phyloP scores from a whole-genome alignment of 2,888 invertebrate genomes.

The Cabera pusaria region DNA sequence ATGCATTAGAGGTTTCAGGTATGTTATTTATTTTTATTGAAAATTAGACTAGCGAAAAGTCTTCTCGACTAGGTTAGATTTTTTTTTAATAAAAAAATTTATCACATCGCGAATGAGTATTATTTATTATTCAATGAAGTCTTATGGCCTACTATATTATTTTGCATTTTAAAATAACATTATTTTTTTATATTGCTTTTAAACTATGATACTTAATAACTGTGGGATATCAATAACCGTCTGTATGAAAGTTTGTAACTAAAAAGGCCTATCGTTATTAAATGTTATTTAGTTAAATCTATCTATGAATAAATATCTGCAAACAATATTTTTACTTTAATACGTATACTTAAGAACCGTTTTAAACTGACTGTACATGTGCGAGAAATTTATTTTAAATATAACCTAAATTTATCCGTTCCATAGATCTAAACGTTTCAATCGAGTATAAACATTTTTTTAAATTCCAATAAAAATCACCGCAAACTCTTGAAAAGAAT shows the following conservation, averaged over 20 bases:
- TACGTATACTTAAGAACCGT: slow-evolving; percentile 32
- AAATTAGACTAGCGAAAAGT: slow-evolving; percentile 51
- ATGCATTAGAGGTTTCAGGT: slow-evolving; percentile 48
- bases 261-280: slow-evolving; percentile 6
- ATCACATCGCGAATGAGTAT: slow-evolving; percentile 32
- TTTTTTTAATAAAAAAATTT: slow-evolving; percentile 24
- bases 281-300: slow-evolving; percentile 14
- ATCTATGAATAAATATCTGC: slow-evolving; percentile 12
- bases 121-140: slow-evolving; percentile 13
- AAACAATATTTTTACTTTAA: slow-evolving; percentile 21
- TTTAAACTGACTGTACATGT: slow-evolving; percentile 28
- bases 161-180: too few relatives aligned
- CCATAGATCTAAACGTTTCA: slow-evolving; percentile 47
- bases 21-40: slow-evolving; percentile 27
- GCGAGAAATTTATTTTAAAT: slow-evolving; percentile 4
- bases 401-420: slow-evolving; percentile 41
- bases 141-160: too few relatives aligned
- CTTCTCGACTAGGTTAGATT: slow-evolving; percentile 63
- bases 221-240: too few relatives aligned
- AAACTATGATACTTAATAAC: too few relatives aligned
- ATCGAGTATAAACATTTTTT: slow-evolving; percentile 38
- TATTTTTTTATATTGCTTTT: too few relatives aligned
- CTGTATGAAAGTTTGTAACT: too few relatives aligned
- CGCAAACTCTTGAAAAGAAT: slow-evolving; percentile 56
- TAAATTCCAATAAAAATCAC: slow-evolving; percentile 43